A percentile compares a stretch with the other conserved stretches of the same genome.
phyloP scores from a whole-genome alignment of 2,888 invertebrate species.

The Loripinus fragilis region DNA sequence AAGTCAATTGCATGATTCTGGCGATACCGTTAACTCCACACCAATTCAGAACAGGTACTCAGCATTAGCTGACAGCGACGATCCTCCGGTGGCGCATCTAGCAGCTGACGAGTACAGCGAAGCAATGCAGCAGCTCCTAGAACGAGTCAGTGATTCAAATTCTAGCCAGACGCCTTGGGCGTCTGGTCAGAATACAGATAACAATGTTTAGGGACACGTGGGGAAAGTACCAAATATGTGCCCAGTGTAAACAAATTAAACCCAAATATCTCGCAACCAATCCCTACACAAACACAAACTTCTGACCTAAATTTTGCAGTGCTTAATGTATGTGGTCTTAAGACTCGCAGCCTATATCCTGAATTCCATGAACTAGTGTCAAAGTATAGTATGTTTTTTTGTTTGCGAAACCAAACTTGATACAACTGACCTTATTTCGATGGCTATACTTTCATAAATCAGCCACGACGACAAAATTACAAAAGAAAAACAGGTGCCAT shows the following conservation, averaged over 20 bases:
- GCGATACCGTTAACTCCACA: neutral
- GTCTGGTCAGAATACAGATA: neutral
- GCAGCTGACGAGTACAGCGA: slow-evolving; percentile 1
- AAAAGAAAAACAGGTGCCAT: slow-evolving; percentile 21
- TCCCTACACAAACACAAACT: neutral
- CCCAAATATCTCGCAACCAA: neutral
- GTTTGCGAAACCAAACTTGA: too few relatives aligned
- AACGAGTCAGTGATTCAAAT: neutral
- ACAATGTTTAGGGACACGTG: neutral
- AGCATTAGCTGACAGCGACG: neutral
- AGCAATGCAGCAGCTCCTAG: neutral
- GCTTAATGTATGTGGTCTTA: slow-evolving; percentile 4
- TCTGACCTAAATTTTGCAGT: neutral
- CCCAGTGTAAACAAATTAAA: neutral
- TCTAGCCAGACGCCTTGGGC: neutral
- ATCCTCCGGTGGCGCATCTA: neutral
- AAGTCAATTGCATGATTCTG: neutral
- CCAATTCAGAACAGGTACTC: neutral
- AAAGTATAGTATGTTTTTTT: neutral
- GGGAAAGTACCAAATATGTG: neutral
- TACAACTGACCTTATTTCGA: too few relatives aligned
- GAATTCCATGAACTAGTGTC: neutral
- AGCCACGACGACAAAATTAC: slow-evolving; percentile 20
- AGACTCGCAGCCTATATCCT: neutral
- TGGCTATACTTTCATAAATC: too few relatives aligned